Percentiles rank a stretch among this genome's conserved stretches.
phyloP scores from a whole-genome alignment of 37 sponge, comb jelly and placozoan species.

The Hexactinellida sp. region DNA sequence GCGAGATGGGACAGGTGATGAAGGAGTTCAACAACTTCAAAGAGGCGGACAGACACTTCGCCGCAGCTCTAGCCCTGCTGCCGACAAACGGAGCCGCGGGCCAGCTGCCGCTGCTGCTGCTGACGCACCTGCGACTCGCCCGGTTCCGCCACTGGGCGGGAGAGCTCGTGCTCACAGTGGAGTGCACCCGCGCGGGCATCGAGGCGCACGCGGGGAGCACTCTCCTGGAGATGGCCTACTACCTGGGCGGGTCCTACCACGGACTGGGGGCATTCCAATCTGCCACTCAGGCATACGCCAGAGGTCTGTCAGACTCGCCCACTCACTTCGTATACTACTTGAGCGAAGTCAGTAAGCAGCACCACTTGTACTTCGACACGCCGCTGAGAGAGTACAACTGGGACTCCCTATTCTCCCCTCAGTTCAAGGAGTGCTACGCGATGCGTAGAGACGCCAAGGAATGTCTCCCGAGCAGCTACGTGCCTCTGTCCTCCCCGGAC shows the following conservation, averaged over 20 bases:
- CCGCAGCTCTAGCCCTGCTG: background rate
- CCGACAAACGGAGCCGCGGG: too few species aligned
- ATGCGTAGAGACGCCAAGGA: background rate
- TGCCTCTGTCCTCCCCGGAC: background rate
- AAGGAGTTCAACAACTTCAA: background rate
- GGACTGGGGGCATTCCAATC: background rate
- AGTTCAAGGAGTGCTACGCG: background rate
- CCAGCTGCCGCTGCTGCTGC: background rate
- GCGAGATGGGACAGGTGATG: slow-evolving; percentile 14
- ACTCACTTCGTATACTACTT: background rate
- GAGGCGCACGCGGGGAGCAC: background rate
- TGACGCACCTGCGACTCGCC: background rate
- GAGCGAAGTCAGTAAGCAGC: background rate
- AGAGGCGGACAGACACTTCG: background rate
- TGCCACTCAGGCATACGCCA: background rate
- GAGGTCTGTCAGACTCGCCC: background rate
- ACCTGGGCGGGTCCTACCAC: background rate
- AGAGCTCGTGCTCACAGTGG: background rate
- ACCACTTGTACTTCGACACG: background rate
- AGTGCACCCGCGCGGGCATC: background rate
- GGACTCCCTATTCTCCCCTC: background rate
- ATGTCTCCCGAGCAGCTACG: background rate
- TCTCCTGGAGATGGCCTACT: background rate
- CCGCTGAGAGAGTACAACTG: background rate
- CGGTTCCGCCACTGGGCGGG: slow-evolving; percentile 1